phyloP scores from a whole-genome alignment of 2,113 vertebrate genomes.

The Boulengeromyrus knoepffleri region DNA sequence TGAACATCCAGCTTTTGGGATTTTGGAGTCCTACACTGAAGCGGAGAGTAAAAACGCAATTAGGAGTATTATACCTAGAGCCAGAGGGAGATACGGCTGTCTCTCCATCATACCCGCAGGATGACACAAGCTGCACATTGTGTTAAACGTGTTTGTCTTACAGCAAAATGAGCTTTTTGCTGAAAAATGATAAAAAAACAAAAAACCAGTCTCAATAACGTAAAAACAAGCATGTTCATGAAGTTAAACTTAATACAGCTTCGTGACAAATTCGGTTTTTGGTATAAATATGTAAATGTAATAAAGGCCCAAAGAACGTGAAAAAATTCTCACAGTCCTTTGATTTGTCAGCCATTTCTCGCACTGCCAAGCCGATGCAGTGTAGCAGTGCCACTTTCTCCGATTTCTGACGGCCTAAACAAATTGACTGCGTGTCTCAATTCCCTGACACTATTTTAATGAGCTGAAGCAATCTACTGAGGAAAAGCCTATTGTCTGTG shows the following conservation, averaged over 20 bases:
- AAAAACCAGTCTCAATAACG: not conserved
- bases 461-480: not conserved
- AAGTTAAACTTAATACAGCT: not conserved
- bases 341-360: not conserved
- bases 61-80: not conserved
- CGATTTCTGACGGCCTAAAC: slow-evolving; percentile 11
- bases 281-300: not conserved
- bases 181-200: not conserved
- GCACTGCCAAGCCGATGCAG: not conserved
- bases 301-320: not conserved
- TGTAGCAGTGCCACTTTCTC: not conserved
- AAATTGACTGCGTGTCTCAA: not conserved
- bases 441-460: not conserved
- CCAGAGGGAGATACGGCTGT: not conserved
- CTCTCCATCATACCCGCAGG: not conserved
- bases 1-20: slow-evolving; percentile 3
- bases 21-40: not conserved
- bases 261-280: not conserved
- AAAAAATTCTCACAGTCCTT: not conserved
- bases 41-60: not conserved
- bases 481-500: slow-evolving; percentile 3
- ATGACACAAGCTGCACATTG: not conserved
- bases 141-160: not conserved
- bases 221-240: not conserved
- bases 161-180: not conserved